Evolutionary conservation across 2,888 invertebrate genomes (phyloP).

Genomic region (Craniophora ligustri): DNA sequence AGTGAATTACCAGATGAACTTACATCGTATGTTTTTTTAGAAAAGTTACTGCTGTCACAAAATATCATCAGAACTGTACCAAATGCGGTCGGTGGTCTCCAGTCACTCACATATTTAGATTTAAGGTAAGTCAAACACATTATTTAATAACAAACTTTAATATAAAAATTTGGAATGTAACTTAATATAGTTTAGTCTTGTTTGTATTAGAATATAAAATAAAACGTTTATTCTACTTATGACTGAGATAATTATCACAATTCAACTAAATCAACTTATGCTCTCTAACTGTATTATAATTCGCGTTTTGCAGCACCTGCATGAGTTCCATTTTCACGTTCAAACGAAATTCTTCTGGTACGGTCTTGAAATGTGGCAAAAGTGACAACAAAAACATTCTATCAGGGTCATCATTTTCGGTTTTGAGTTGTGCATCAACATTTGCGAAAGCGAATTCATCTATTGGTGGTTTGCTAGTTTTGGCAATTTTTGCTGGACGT

Average conservation of each 20-base stretch:
- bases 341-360: conserved; percentile 76
- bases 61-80: conserved; percentile 97
- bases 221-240: background rate
- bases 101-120: conserved; percentile 96
- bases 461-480: conserved; percentile 43
- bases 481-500: conserved; percentile 53
- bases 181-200: conserved; percentile 38
- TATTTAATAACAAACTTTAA: conserved; percentile 20
- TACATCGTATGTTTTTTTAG: conserved; percentile 95
- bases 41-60: conserved; percentile 96
- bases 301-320: conserved; percentile 80
- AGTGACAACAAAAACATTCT: conserved; percentile 80
- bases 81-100: conserved; percentile 93
- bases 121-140: conserved; percentile 90
- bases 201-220: conserved; percentile 16
- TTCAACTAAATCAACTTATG: conserved; percentile 62
- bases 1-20: conserved; percentile 96
- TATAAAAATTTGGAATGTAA: conserved; percentile 45
- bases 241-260: conserved; percentile 1
- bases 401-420: conserved; percentile 75
- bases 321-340: conserved; percentile 82
- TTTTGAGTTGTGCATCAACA: conserved; percentile 66
- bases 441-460: conserved; percentile 80
- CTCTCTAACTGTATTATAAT: conserved; percentile 62
- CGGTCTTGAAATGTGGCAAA: conserved; percentile 77